A percentile compares a stretch with the other conserved stretches of the same genome.
Conservation (phyloP, 2,797 vertebrate species). For the Carcharodon carcharias region DNA sequence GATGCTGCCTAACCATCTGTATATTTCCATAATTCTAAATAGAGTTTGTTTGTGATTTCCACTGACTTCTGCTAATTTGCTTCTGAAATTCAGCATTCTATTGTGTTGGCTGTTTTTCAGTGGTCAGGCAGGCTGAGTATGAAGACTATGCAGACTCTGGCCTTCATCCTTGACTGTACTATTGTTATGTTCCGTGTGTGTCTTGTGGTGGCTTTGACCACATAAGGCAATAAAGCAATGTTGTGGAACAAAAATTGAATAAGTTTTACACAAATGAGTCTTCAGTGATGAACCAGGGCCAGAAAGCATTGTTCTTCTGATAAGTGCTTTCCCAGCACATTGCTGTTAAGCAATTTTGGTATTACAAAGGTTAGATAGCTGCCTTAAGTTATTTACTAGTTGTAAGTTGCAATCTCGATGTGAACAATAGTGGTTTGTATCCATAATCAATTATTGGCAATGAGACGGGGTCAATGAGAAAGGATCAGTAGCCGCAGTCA, state of each 20-base stretch:
- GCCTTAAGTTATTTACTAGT: too few relatives aligned
- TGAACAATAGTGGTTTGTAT: neutral
- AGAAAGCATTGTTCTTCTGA: neutral
- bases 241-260: neutral
- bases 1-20: neutral
- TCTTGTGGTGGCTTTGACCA: neutral
- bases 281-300: neutral
- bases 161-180: neutral
- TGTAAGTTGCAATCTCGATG: neutral
- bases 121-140: neutral
- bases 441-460: conserved; percentile 4
- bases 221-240: neutral
- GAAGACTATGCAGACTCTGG: neutral
- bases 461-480: neutral
- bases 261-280: neutral
- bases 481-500: neutral
- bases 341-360: neutral
- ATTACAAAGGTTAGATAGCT: neutral
- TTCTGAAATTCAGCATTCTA: too few relatives aligned
- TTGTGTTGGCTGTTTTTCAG: neutral
- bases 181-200: neutral
- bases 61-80: neutral
- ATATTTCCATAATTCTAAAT: neutral
- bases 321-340: neutral
- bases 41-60: neutral